phyloP scores from a whole-genome alignment of 2,797 vertebrate species.

The Limnodromus scolopaceus region DNA sequence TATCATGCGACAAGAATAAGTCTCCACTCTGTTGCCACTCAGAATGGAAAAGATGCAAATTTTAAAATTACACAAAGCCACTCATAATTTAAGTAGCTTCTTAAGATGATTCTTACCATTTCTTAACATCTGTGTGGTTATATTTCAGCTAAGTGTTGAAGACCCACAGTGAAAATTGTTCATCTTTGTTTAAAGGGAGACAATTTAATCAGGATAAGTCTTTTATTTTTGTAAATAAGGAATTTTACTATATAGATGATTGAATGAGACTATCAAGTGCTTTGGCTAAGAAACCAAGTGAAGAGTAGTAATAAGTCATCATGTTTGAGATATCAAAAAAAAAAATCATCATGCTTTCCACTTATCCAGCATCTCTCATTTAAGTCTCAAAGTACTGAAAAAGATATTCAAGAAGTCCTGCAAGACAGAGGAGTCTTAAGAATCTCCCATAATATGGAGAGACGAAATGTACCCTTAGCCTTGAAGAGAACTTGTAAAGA shows the following conservation, averaged over 20 bases:
- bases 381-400: neutral
- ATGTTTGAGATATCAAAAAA: neutral
- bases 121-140: neutral
- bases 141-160: neutral
- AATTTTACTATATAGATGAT: neutral
- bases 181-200: neutral
- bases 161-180: neutral
- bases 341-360: neutral
- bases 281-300: neutral
- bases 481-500: neutral
- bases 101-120: neutral
- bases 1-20: neutral
- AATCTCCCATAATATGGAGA: neutral
- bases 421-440: neutral
- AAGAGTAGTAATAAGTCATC: neutral
- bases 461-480: neutral
- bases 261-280: neutral
- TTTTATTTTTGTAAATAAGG: conserved; percentile 7
- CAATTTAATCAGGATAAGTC: neutral
- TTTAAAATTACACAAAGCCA: neutral
- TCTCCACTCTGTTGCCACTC: neutral
- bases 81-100: neutral
- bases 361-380: neutral
- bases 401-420: neutral
- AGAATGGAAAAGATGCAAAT: neutral